A percentile compares a stretch with the other conserved stretches of the same genome.
Conservation (phyloP, 2,113 vertebrate genomes). For the Lepisosteus osseus region DNA sequence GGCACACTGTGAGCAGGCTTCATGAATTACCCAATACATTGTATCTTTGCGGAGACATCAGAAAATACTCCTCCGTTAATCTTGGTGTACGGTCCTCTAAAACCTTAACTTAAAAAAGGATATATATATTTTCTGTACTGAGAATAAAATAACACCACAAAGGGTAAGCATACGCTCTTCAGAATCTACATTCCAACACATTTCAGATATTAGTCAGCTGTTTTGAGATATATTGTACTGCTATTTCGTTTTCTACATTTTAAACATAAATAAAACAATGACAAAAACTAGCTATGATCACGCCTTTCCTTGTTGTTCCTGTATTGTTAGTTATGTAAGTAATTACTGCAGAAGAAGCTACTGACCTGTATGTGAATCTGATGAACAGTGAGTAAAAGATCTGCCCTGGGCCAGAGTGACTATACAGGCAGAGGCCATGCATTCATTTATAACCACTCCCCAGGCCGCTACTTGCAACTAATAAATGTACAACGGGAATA, state of each 20-base stretch:
- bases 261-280: not conserved
- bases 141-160: no score
- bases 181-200: no score
- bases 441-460: conserved; percentile 35
- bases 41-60: not conserved
- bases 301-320: not conserved
- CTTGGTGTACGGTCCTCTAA: no score
- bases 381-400: not conserved
- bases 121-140: no score
- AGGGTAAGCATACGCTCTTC: no score
- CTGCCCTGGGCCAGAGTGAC: not conserved
- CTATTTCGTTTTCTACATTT: not conserved
- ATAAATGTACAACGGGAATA: conserved; percentile 15
- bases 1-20: not conserved
- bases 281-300: not conserved
- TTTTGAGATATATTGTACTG: no score
- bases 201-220: no score
- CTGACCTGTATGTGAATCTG: conserved; percentile 20
- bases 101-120: no score
- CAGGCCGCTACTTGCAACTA: conserved; percentile 48
- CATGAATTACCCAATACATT: not conserved
- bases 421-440: not conserved
- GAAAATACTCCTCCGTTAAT: no score
- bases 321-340: not conserved
- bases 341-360: conserved; percentile 6